phyloP scores from a whole-genome alignment of 2,888 invertebrate genomes.

The Buathra laborator region DNA sequence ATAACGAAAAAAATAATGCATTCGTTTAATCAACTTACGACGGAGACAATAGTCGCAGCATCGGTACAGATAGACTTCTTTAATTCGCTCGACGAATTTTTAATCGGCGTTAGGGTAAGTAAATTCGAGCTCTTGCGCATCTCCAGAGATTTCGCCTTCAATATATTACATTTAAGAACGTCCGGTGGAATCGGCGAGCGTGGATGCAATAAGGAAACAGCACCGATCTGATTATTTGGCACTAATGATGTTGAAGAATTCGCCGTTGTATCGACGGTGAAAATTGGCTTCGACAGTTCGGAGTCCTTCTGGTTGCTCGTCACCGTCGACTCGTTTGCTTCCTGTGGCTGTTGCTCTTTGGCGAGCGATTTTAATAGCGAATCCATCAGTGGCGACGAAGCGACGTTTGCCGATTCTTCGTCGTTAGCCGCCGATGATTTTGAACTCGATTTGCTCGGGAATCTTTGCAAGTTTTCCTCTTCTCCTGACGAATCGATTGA shows the following conservation, averaged over 20 bases:
- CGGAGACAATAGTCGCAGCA: constrained; percentile 91
- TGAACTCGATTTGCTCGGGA: constrained; percentile 82
- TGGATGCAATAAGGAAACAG: constrained; percentile 85
- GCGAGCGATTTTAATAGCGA: constrained; percentile 92
- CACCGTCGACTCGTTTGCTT: constrained; percentile 87
- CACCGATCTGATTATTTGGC: constrained; percentile 90
- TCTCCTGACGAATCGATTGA: constrained; percentile 73
- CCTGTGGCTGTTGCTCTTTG: constrained; percentile 89
- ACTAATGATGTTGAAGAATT: constrained; percentile 83
- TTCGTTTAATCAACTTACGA: constrained; percentile 87
- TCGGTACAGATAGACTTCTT: constrained; percentile 83
- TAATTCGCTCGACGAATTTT: constrained; percentile 79
- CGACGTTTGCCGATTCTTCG: constrained; percentile 72
- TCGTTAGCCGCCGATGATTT: constrained; percentile 75
- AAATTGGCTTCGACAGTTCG: constrained; percentile 89
- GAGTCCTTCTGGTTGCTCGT: constrained; percentile 87
- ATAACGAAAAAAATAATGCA: no score
- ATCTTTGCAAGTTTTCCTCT: constrained; percentile 81
- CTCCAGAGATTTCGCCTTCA: constrained; percentile 92
- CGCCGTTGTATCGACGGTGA: constrained; percentile 86
- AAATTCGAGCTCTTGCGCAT: constrained; percentile 85
- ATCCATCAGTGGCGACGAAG: constrained; percentile 87
- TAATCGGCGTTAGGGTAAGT: constrained; percentile 83
- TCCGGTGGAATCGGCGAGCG: constrained; percentile 93
- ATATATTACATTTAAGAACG: constrained; percentile 97